Base-by-base conservation (phyloP, 2,888 invertebrate genomes). In the Coecobrya sp. region DNA sequence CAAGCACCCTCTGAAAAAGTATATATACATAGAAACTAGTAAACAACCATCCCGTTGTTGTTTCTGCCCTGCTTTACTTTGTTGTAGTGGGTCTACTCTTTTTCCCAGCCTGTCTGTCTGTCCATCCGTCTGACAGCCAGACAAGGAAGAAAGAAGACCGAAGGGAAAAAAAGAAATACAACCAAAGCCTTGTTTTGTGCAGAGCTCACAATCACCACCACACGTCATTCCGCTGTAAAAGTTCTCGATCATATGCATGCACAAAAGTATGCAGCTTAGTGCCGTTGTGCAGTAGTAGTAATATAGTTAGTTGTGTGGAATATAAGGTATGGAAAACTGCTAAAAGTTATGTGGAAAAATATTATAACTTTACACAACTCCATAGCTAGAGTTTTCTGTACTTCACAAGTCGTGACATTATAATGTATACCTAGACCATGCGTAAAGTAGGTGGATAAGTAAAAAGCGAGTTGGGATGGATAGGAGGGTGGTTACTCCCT, bases 91-190 rank as follows among this genome's bases (percentile, higher is more conserved):
- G 10, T 19, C 59, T 68, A 68, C n/a, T 30, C 30, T 11, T 5
- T 13, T 68, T 27, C 30, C 42, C 52, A 52, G 55, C 45, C 52
- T 70, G 70, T 52, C 68, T 70, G 30, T 70, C 86, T 82, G 49
- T 82, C 82, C 16, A 42, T 42, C 70, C 22, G 85, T 85, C 85
- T 85, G 85, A 85, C 85, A 59, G 65, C n/a, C 62, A 55, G 25
- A 62, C 45, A 82, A 52, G 30, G 30, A 27, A 65, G 65, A 65
- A 25, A n/a, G n/a, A n/a, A n/a, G n/a, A n/a, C n/a, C n/a, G n/a
- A n/a, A n/a, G n/a, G n/a, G 65, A 65, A 7, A 65, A 11, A 65
- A 27, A 1, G 65, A 65, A 65, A 65, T 27, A 49, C 49, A 49
- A 65, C 65, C 25, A 65, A 65, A 65, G 65, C 27, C 27, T 27